Conservation (phyloP, 1,140 invertebrate genomes). For the Brachionus asplanchnoidis region DNA sequence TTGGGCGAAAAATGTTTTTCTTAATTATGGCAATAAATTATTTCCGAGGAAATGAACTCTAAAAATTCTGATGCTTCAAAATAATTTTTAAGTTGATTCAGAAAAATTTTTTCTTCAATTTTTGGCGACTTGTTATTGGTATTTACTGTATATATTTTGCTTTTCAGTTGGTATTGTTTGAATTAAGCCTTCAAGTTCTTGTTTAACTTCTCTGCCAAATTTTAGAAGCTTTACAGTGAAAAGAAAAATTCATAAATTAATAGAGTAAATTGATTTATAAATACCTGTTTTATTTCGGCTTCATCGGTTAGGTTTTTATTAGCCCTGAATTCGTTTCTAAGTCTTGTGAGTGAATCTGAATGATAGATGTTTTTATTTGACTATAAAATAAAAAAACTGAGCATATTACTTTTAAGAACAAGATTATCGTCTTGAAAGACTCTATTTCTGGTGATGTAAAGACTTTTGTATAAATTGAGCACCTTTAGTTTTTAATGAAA, state of each 20-base stretch:
- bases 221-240: not conserved
- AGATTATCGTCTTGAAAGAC: conserved; percentile 18
- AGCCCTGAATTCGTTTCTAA: conserved; percentile 26
- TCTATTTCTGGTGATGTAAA: conserved; percentile 34
- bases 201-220: conserved; percentile 32
- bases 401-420: not conserved
- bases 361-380: not conserved
- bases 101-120: not conserved
- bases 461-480: conserved; percentile 15
- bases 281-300: conserved; percentile 37
- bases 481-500: not conserved
- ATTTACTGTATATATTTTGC: conserved; percentile 28
- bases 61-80: not conserved
- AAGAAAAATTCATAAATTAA: not conserved
- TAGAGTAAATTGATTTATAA: not conserved
- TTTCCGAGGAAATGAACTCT: not conserved
- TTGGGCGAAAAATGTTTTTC: not conserved
- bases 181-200: not conserved
- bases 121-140: not conserved
- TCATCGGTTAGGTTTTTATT: conserved; percentile 27
- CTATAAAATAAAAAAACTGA: not conserved
- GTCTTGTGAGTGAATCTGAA: conserved; percentile 1
- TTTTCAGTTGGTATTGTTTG: conserved; percentile 13
- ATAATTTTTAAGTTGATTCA: not conserved
- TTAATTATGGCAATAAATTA: not conserved